A percentile compares a stretch with the other conserved stretches of the same genome.
phyloP scores from a whole-genome alignment of 2,888 invertebrate species.

The Tuta absoluta region DNA sequence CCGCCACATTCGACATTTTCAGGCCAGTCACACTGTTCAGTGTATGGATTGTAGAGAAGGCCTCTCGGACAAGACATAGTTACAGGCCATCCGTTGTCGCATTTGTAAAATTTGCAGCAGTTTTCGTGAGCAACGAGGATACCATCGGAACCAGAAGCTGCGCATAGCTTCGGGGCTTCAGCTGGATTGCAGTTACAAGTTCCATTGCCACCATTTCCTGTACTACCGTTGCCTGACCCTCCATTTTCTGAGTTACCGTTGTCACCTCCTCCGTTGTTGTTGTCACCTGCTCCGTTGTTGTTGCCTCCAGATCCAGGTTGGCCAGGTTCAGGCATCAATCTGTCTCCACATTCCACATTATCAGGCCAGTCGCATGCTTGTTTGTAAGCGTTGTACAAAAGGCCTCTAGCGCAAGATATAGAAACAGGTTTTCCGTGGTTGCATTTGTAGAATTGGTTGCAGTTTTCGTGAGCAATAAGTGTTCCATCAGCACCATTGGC shows the following conservation, averaged over 20 bases:
- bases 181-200: conserved; percentile 27
- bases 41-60: conserved; percentile 19
- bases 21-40: conserved; percentile 36
- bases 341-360: conserved; percentile 35
- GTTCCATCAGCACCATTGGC: conserved; percentile 32
- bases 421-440: conserved; percentile 21
- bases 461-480: conserved; percentile 34
- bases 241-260: conserved; percentile 21
- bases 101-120: conserved; percentile 34
- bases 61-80: conserved; percentile 22
- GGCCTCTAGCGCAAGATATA: conserved; percentile 23
- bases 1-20: conserved; percentile 35
- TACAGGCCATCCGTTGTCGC: conserved; percentile 20
- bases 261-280: conserved; percentile 30
- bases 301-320: too few species aligned
- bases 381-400: conserved; percentile 17
- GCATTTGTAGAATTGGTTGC: conserved; percentile 33
- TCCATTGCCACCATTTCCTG: too few species aligned
- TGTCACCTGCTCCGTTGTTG: conserved; percentile 4
- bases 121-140: conserved; percentile 32
- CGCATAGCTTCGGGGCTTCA: conserved; percentile 34
- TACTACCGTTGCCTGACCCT: too few species aligned
- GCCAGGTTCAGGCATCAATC: conserved; percentile 30
- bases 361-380: conserved; percentile 36
- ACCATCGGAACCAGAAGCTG: conserved; percentile 33